A percentile compares a stretch with the other conserved stretches of the same genome.
Conservation (phyloP, 2,888 invertebrate species). For the Aleiodes leptofemur region DNA sequence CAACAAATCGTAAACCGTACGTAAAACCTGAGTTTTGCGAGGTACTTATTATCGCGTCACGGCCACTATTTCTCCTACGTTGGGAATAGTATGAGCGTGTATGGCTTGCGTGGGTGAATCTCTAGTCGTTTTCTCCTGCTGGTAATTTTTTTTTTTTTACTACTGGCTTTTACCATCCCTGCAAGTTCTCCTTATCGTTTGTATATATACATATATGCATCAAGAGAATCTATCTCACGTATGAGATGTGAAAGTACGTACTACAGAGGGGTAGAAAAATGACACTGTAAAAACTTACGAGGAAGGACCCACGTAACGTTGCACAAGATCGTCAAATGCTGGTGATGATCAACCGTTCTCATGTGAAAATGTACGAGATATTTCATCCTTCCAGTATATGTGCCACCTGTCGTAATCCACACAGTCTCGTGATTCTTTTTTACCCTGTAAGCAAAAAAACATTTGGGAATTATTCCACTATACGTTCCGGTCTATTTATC, state of each 20-base stretch:
- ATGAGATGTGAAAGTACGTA: slow-evolving; percentile 33
- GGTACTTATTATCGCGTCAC: slow-evolving; percentile 55
- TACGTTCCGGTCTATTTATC: background rate
- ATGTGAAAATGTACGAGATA: background rate
- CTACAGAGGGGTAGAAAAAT: slow-evolving; percentile 39
- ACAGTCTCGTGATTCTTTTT: too few relatives aligned
- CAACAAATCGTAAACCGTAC: slow-evolving; percentile 59
- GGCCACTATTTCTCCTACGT: slow-evolving; percentile 30
- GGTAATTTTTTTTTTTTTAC: slow-evolving; percentile 35
- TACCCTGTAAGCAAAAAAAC: background rate
- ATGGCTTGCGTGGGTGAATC: slow-evolving; percentile 8
- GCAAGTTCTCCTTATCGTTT: slow-evolving; percentile 25
- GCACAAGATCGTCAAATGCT: slow-evolving; percentile 32
- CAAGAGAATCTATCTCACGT: slow-evolving; percentile 35
- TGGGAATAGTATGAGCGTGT: slow-evolving; percentile 24
- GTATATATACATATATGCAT: slow-evolving; percentile 27
- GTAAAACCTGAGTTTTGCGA: slow-evolving; percentile 55
- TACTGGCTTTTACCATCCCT: slow-evolving; percentile 18
- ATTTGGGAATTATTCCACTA: background rate
- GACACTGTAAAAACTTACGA: slow-evolving; percentile 46
- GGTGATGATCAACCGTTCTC: slow-evolving; percentile 19
- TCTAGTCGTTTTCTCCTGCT: slow-evolving; percentile 22
- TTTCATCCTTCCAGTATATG: slow-evolving; percentile 10
- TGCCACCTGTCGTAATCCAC: slow-evolving; percentile 45
- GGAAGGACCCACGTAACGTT: slow-evolving; percentile 15